Evolutionary conservation across 2,113 vertebrate genomes (phyloP).

Genomic region (Pseudolaguvia tuberculata): DNA sequence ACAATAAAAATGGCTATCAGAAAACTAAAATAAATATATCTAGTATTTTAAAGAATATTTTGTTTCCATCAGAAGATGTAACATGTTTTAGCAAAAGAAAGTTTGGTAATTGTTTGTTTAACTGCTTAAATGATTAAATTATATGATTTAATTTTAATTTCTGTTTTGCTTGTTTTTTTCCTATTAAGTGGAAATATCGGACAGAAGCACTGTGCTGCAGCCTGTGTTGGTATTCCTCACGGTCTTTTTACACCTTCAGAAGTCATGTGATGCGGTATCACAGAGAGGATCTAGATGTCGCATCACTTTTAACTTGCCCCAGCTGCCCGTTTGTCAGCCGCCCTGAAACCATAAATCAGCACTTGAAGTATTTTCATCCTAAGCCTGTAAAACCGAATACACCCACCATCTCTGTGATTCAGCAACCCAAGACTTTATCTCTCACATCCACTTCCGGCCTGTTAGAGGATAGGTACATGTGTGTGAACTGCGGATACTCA

Average conservation of each 20-base stretch:
- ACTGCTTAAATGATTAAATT: not conserved
- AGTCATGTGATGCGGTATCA: conserved; percentile 77
- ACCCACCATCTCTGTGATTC: conserved; percentile 11
- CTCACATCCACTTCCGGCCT: conserved; percentile 59
- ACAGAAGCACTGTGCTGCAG: conserved; percentile 79
- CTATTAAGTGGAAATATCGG: conserved; percentile 72
- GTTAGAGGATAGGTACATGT: conserved; percentile 71
- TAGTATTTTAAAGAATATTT: no score
- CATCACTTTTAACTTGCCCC: conserved; percentile 75
- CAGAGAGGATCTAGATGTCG: conserved; percentile 76
- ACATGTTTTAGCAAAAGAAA: not conserved
- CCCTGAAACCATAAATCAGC: conserved; percentile 71
- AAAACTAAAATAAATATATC: not conserved
- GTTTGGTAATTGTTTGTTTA: conserved; percentile 1
- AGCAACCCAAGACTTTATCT: not conserved
- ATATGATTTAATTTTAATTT: not conserved
- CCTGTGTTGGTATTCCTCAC: conserved; percentile 79
- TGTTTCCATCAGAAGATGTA: not conserved
- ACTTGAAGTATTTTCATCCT: conserved; percentile 77
- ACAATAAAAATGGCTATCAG: not conserved
- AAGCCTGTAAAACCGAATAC: conserved; percentile 57
- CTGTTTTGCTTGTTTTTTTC: conserved; percentile 2
- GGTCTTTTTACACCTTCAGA: conserved; percentile 72
- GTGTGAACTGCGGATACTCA: conserved; percentile 76
- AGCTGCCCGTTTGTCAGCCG: conserved; percentile 73